Evolutionary conservation across 1,140 invertebrate genomes (phyloP), one percentile per base, ranked within the genome.

Genomic region (Pogonognathellus flavescens): DNA sequence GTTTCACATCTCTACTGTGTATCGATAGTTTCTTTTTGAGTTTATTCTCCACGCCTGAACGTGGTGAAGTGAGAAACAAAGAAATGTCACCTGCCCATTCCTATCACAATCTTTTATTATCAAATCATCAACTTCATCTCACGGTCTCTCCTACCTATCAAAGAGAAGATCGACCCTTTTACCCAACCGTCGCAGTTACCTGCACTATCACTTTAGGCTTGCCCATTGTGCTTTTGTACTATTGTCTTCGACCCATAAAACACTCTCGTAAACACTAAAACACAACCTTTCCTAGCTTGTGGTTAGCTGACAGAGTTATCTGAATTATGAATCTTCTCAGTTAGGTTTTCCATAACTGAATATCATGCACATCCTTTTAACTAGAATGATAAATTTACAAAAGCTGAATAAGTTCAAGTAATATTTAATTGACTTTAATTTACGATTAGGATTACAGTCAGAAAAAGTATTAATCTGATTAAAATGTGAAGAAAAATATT

Each of bases 11-110:
- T 60, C 57, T 18, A 20, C 20, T 60, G 57, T 60, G 57, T 18
- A 18, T 60, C n/a, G 5, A 59, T 18, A 18, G 16, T 72, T 22
- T 25, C 25, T 70, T 70, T 70, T 22, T 22, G 4, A 31, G 62
- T 70, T 70, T 70, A 25, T 70, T 70, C 62, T 72, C 13, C 25
- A 72, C 41, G 5, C 7, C 57, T 60, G 57, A 60, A n/a, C 18
- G 66, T 49, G 66, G 66, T 72, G 66, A 72, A 18, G 25, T 72
- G 66, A 72, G 66, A 72, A 22, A 72, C 66, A 49, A 72, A 72
- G 66, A 49, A 72, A 31, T 49, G 41, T 72, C 66, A 72, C 66
- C 66, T 72, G 66, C 66, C 66, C 41, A n/a, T 72, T 18, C 66
- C 25, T 72, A 72, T 72, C 66, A 72, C 22, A 41, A 72, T 20